A percentile compares a stretch with the other conserved stretches of the same genome.
Conservation (phyloP, 2,797 vertebrate genomes). For the Mus spretus region DNA sequence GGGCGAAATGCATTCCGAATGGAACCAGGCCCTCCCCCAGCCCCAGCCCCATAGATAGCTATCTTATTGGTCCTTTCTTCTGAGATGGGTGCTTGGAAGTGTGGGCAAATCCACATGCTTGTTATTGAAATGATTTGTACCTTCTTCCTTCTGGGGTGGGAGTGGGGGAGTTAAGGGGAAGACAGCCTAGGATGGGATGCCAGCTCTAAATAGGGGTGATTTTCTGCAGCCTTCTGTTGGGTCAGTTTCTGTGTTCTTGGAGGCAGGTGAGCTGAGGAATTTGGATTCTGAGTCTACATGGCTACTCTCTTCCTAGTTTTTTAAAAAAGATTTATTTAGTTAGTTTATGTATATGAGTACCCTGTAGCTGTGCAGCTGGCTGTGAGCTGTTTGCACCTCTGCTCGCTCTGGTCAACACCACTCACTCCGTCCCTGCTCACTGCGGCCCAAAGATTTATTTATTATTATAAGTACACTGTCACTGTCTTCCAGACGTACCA, state of each 20-base stretch:
- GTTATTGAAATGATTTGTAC: neutral
- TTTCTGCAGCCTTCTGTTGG: neutral
- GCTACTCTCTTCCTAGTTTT: conserved; percentile 6
- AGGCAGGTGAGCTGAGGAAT: conserved; percentile 13
- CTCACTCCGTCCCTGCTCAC: no score
- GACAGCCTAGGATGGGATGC: conserved; percentile 7
- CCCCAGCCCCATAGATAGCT: neutral
- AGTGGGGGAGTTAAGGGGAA: neutral
- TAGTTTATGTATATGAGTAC: no score
- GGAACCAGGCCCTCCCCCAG: neutral
- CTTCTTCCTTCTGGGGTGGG: no score
- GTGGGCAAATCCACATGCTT: neutral
- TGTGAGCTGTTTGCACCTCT: no score
- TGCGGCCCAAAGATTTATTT: no score
- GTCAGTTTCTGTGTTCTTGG: neutral
- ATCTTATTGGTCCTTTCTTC: neutral
- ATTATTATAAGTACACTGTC: no score
- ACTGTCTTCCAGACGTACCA: no score
- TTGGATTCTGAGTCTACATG: conserved; percentile 38
- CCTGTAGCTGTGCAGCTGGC: no score
- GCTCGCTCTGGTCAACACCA: no score
- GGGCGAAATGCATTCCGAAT: neutral
- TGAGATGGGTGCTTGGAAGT: neutral
- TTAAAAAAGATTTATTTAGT: no score
- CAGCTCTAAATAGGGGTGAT: neutral